A percentile compares a stretch with the other conserved stretches of the same genome.
These are phyloP conservation scores for Lasioglossum baleicum DNA, from an alignment of 1,140 invertebrate genomes.

Conservation along the genomic window DNA sequence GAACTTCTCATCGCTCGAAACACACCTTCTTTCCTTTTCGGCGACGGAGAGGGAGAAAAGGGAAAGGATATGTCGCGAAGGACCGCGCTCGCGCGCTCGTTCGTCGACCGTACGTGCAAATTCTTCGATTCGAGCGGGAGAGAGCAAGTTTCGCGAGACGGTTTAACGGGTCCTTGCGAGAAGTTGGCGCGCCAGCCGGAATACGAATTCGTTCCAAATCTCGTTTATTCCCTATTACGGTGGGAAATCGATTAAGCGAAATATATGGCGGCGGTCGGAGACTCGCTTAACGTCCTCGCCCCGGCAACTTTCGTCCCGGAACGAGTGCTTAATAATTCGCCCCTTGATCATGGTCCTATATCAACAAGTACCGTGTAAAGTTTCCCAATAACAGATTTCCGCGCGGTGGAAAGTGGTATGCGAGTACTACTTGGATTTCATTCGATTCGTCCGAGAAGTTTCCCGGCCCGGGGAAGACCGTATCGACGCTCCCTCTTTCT, in stretches of 20 bases:
- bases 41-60: too few species aligned
- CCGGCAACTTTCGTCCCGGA: neutral
- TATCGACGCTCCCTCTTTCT: neutral
- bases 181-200: neutral
- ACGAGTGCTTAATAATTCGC: slow-evolving; percentile 5
- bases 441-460: slow-evolving; percentile 1
- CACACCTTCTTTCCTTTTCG: too few species aligned
- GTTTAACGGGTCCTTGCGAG: neutral
- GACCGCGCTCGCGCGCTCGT: neutral
- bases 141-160: neutral
- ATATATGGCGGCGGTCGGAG: neutral
- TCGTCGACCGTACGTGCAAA: neutral
- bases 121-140: neutral
- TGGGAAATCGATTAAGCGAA: slow-evolving; percentile 1
- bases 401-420: slow-evolving; percentile 1
- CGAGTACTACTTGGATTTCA: slow-evolving; percentile 5
- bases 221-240: neutral
- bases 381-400: slow-evolving; percentile 6
- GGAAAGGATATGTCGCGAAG: neutral
- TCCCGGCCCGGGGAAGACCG: neutral
- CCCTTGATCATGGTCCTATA: slow-evolving; percentile 3
- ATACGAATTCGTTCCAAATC: slow-evolving; percentile 4
- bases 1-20: too few species aligned
- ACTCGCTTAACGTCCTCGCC: slow-evolving; percentile 1
- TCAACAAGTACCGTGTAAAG: slow-evolving; percentile 6